A percentile compares a stretch with the other conserved stretches of the same genome.
phyloP scores from a whole-genome alignment of 2,888 invertebrate genomes.

The Drosophila colorata region DNA sequence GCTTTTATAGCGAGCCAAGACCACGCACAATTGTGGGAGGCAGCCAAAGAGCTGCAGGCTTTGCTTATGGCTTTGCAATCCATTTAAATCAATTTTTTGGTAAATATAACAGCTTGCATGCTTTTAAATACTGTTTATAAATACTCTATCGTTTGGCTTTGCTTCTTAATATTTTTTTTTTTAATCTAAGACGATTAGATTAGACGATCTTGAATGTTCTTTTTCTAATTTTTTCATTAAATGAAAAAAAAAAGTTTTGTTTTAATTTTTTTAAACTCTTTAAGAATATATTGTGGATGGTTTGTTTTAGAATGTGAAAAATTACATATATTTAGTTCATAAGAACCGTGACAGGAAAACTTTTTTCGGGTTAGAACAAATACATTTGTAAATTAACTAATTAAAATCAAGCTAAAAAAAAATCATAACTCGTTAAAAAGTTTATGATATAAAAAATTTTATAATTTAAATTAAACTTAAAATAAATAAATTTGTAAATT shows the following conservation, averaged over 20 bases:
- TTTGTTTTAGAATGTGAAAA: no score
- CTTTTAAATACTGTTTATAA: background rate
- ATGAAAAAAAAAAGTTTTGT: no score
- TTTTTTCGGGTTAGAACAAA: background rate
- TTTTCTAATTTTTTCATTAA: no score
- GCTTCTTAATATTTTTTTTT: no score
- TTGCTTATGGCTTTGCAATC: conserved; percentile 1
- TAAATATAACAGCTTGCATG: background rate
- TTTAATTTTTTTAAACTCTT: no score
- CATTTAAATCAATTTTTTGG: conserved; percentile 56
- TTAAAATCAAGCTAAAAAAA: background rate
- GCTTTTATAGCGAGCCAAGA: conserved; percentile 33
- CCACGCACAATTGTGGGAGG: conserved; percentile 61
- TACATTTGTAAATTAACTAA: background rate
- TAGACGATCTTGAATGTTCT: no score
- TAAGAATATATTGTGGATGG: no score
- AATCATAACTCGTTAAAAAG: no score
- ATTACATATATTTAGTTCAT: no score
- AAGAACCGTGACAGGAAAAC: no score
- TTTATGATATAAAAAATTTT: background rate
- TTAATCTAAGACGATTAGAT: no score
- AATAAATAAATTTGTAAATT: background rate
- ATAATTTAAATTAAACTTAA: background rate
- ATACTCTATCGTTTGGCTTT: background rate
- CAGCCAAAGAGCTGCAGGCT: background rate